These are phyloP conservation scores for Rhopilema esculentum DNA, from an alignment of 30 jellyfish, hydroid and myxozoan genomes.

Conservation along the genomic window DNA sequence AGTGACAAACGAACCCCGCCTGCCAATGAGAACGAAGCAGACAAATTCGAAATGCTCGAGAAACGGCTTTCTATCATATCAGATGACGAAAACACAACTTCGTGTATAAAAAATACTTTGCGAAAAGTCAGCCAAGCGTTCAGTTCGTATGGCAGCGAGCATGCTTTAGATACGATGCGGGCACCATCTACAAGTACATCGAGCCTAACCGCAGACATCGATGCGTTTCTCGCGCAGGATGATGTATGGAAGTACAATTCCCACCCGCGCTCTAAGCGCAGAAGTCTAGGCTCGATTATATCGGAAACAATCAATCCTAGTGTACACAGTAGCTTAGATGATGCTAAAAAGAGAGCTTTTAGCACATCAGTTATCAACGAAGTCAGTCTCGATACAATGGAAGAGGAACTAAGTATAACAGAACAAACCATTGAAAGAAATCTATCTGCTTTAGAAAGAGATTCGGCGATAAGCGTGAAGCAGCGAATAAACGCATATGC, in stretches of 20 bases:
- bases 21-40: constrained; percentile 23
- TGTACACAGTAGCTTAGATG: constrained; percentile 19
- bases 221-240: constrained; percentile 65
- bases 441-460: neutral
- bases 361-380: constrained; percentile 68
- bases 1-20: constrained; percentile 48
- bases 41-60: constrained; percentile 75
- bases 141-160: constrained; percentile 70
- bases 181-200: constrained; percentile 47
- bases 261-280: constrained; percentile 57
- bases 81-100: constrained; percentile 81
- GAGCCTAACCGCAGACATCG: constrained; percentile 57
- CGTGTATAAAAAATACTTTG: constrained; percentile 82
- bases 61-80: constrained; percentile 77
- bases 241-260: constrained; percentile 27
- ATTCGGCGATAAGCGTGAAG: neutral
- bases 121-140: constrained; percentile 96
- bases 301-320: constrained; percentile 71
- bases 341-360: constrained; percentile 59
- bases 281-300: constrained; percentile 67
- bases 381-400: constrained; percentile 39
- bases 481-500: constrained; percentile 3
- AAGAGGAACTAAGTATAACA: constrained; percentile 10
- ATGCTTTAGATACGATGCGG: constrained; percentile 22
- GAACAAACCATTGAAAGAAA: constrained; percentile 33